These are phyloP conservation scores for Oscheius sp. DNA, from an alignment of 2,888 invertebrate genomes.

Conservation along the genomic window DNA sequence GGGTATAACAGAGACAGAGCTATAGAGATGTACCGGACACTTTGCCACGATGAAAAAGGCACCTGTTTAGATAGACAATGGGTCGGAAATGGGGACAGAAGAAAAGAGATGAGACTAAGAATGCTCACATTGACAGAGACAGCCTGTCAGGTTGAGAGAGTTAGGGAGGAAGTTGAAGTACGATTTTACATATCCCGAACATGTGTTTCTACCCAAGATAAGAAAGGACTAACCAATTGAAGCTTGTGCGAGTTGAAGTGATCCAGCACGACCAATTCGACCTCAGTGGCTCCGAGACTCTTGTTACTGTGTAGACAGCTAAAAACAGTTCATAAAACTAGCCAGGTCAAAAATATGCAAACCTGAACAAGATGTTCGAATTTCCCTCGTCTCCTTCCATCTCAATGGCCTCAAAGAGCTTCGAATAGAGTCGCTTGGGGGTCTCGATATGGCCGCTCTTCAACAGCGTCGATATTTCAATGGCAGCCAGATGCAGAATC, in stretches of 20 bases:
- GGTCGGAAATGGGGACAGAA: too few relatives aligned
- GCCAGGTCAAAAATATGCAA: not conserved
- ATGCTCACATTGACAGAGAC: too few relatives aligned
- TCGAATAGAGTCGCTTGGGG: conserved; percentile 50
- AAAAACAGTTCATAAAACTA: not conserved
- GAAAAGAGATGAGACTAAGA: too few relatives aligned
- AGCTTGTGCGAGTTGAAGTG: conserved; percentile 58
- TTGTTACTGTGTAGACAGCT: conserved; percentile 42
- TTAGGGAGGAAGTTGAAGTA: too few relatives aligned
- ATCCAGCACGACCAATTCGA: conserved; percentile 41
- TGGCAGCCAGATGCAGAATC: conserved; percentile 67
- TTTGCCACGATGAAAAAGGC: too few relatives aligned
- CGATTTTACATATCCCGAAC: too few relatives aligned
- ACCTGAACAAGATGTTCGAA: conserved; percentile 45
- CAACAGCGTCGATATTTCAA: conserved; percentile 63
- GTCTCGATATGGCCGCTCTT: conserved; percentile 43
- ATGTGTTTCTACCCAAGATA: not conserved
- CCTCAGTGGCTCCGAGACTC: conserved; percentile 29
- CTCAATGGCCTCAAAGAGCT: conserved; percentile 46
- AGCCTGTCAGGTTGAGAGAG: too few relatives aligned
- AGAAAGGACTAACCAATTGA: conserved; percentile 40
- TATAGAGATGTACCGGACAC: too few relatives aligned
- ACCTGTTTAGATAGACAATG: too few relatives aligned
- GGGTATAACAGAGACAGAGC: too few relatives aligned
- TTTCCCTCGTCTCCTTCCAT: conserved; percentile 33